phyloP scores from a whole-genome alignment of 1,140 invertebrate species.

The Alviniconcha marisindica region DNA sequence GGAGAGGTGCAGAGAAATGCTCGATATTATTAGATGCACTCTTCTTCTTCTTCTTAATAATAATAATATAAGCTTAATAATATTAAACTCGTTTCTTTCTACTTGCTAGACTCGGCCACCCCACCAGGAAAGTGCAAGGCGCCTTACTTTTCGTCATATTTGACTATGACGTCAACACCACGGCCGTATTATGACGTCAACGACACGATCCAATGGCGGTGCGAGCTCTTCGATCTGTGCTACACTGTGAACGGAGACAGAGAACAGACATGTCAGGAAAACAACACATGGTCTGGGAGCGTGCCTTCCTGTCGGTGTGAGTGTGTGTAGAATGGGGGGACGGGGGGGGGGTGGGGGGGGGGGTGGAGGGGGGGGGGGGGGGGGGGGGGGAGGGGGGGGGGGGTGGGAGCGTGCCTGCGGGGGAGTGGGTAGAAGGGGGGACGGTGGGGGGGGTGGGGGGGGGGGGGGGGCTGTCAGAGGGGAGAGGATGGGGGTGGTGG shows the following conservation, averaged over 20 bases:
- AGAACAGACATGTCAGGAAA: background rate
- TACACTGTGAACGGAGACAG: background rate
- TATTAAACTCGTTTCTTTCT: too few relatives aligned
- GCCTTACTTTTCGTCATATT: background rate
- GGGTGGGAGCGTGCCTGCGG: background rate
- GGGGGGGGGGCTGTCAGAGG: too few relatives aligned
- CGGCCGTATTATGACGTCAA: slow-evolving; percentile 11
- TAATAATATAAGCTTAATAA: background rate
- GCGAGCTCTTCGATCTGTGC: background rate
- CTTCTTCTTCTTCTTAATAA: too few relatives aligned
- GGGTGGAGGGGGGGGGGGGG: too few relatives aligned
- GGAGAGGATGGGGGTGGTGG: too few relatives aligned
- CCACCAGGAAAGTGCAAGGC: background rate
- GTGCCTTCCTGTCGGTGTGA: slow-evolving; percentile 22
- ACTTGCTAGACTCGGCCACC: background rate
- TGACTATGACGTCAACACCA: background rate
- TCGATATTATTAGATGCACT: too few relatives aligned
- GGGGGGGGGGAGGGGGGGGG: too few relatives aligned
- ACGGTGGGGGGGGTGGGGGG: too few relatives aligned
- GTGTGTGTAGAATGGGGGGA: background rate
- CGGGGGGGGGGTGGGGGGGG: too few relatives aligned
- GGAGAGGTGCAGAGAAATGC: too few relatives aligned
- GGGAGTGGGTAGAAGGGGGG: background rate
- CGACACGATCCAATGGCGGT: background rate
- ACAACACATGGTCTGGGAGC: background rate